These are phyloP conservation scores for Hydrozoanthus gracilis DNA, from an alignment of 92 coral and sea anemone species.

Conservation along the genomic window DNA sequence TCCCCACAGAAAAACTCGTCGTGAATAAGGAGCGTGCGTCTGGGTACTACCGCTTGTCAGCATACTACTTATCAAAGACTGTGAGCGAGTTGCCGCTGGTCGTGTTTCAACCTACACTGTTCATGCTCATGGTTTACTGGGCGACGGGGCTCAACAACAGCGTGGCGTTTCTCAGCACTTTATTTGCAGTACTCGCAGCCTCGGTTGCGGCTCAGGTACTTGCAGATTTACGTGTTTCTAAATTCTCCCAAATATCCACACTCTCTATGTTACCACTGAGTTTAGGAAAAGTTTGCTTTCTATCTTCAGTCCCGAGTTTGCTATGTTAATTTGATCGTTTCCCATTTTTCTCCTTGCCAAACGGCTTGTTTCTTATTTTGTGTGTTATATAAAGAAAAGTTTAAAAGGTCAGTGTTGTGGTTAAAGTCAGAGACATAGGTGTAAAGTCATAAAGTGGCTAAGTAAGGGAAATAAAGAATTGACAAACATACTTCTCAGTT, in stretches of 20 bases:
- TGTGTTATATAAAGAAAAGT: no score
- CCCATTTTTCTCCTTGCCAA: no score
- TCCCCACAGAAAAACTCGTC: slow-evolving; percentile 85
- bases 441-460: no score
- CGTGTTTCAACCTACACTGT: slow-evolving; percentile 73
- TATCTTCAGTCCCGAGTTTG: no score
- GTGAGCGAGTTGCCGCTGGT: slow-evolving; percentile 90
- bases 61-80: slow-evolving; percentile 87
- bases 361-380: no score
- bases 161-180: slow-evolving; percentile 73
- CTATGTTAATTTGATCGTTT: no score
- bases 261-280: neutral
- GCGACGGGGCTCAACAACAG: slow-evolving; percentile 86
- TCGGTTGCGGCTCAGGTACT: slow-evolving; percentile 81
- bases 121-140: slow-evolving; percentile 80
- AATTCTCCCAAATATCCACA: neutral
- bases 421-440: no score
- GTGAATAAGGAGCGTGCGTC: slow-evolving; percentile 91
- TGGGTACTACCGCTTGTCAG: slow-evolving; percentile 93
- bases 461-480: no score
- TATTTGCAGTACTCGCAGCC: slow-evolving; percentile 60
- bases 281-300: neutral
- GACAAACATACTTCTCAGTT: no score
- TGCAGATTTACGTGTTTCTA: neutral
- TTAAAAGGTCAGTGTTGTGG: no score